A percentile compares a stretch with the other conserved stretches of the same genome.
Evolutionary conservation across 2,113 vertebrate genomes (phyloP).

Genomic region (Propithecus coquereli): DNA sequence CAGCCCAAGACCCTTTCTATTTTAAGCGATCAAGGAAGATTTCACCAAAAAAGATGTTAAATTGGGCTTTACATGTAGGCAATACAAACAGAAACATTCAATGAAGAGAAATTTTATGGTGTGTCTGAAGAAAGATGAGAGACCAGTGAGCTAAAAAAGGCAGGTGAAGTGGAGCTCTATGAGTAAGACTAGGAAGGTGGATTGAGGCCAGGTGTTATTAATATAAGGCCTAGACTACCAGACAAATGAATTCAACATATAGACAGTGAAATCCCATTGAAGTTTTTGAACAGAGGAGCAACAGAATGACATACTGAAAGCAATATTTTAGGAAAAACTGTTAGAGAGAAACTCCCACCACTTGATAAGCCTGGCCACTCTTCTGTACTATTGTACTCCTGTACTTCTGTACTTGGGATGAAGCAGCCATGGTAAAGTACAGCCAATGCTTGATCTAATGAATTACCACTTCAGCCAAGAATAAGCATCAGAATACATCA

Average conservation of each 20-base stretch:
- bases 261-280: neutral
- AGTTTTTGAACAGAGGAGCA: neutral
- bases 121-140: neutral
- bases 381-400: neutral
- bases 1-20: neutral
- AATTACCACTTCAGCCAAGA: neutral
- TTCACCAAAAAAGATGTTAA: neutral
- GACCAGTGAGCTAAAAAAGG: neutral
- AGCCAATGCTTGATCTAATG: neutral
- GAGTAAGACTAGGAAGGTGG: neutral
- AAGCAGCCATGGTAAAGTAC: neutral
- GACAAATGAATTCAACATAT: neutral
- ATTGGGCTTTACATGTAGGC: neutral
- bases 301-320: neutral
- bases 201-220: neutral
- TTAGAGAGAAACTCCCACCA: neutral
- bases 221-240: neutral
- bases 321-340: neutral
- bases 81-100: neutral
- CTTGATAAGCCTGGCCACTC: neutral
- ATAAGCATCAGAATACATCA: neutral
- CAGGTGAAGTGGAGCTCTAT: neutral
- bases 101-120: neutral
- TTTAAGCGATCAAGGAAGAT: neutral
- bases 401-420: neutral